Evolutionary conservation across 1,140 invertebrate species (phyloP), one percentile per base, ranked within the genome.

Genomic region (Cephus cinctus): DNA sequence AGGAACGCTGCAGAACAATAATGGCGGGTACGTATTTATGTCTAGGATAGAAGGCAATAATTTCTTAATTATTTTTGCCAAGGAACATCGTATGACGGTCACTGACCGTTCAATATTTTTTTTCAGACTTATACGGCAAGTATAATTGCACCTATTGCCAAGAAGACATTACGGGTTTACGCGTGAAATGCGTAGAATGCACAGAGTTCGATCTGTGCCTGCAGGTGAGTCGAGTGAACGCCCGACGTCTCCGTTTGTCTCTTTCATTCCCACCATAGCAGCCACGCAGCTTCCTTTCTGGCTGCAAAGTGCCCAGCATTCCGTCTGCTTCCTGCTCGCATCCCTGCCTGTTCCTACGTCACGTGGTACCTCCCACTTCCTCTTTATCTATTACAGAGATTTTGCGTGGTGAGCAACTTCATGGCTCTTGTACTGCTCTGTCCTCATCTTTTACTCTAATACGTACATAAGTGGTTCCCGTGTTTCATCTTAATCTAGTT

Each of bases 121-220:
- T 78, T 78, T 36, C 66, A 78, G 80, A 81, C 71, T 69, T 90
- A 51, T 90, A 92, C 69, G 84, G 84, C 12, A 89, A 89, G 76
- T 87, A 90, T 73, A 85, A 81, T 70, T 96, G 94, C 77, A 90
- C 86, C 56, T 92, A 94, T 79, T 96, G 93, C 73, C 90, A 94
- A 76, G 88, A 92, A 77, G 89, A 93, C 76, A 92, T 95, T 48
- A 81, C 82, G 53, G 90, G 89, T 35, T 80, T 94, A 43, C 80
- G 90, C 56, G 86, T 96, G 32, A 88, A 90, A 78, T 96, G 94
- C 78, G 84, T 84, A 35, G 90, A 92, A 69, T 96, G 93, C 76
- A 75, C 80, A 56, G 86, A 90, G 71, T 89, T 91, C 72, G 87
- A 93, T 80, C 85, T 95, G 75, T 95, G 92, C 81, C 81, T 94